These are phyloP conservation scores for Acridotheres tristis DNA, from an alignment of 2,797 vertebrate genomes.

Conservation along the genomic window DNA sequence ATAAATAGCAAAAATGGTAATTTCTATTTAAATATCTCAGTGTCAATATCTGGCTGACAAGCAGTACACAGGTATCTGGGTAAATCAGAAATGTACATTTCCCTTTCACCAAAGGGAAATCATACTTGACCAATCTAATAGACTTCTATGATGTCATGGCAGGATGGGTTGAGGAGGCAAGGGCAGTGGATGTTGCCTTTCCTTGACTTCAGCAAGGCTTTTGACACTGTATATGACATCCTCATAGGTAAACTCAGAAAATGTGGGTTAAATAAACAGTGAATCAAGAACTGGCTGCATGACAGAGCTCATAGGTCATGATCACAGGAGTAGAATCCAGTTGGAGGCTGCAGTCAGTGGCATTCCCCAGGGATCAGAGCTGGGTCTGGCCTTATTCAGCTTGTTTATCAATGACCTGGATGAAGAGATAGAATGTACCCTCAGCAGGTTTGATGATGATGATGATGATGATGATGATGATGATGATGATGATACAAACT, in stretches of 20 bases:
- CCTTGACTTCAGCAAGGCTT: background rate
- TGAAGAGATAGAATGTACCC: rapidly evolving
- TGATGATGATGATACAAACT: background rate
- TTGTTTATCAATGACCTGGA: background rate
- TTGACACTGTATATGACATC: background rate
- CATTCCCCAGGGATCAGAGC: background rate
- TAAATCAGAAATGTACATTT: background rate
- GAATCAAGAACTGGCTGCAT: background rate
- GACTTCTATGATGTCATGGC: background rate
- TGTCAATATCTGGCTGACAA: background rate
- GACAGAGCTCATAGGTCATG: background rate
- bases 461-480: background rate
- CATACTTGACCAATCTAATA: background rate
- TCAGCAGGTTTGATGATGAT: background rate
- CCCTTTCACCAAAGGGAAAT: background rate
- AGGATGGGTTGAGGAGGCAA: background rate
- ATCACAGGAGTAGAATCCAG: background rate
- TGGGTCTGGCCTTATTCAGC: rapidly evolving
- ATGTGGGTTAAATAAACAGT: background rate
- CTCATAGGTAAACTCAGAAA: background rate
- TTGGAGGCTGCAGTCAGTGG: background rate
- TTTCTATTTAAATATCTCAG: background rate
- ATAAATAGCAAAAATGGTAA: background rate
- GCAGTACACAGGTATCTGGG: background rate
- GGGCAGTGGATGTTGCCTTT: background rate